Percentiles rank a stretch among this genome's conserved stretches.
Conservation (phyloP, 2,888 invertebrate species). For the Suillia variegata region DNA sequence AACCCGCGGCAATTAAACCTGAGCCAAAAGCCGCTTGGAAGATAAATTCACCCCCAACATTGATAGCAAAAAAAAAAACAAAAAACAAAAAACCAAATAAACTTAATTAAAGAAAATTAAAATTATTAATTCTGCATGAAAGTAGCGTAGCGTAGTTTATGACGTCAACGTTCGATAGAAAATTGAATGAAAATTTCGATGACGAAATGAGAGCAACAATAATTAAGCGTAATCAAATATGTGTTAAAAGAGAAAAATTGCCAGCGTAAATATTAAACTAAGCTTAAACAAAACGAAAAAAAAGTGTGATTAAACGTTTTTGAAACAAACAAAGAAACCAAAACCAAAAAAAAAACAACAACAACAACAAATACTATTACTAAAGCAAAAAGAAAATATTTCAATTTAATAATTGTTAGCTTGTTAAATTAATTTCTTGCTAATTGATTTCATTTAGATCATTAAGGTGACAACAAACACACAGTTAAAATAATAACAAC, state of each 20-base stretch:
- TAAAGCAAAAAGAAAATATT: neutral
- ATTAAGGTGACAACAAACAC: too few species aligned
- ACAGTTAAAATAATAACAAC: too few species aligned
- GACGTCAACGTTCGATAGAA: too few species aligned
- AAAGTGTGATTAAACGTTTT: neutral
- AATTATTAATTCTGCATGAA: constrained; percentile 29
- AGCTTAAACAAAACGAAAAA: constrained; percentile 7
- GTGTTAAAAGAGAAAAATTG: neutral
- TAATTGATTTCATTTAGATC: neutral
- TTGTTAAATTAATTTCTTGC: neutral
- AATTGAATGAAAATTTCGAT: too few species aligned
- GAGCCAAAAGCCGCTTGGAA: constrained; percentile 48
- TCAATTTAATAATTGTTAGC: neutral
- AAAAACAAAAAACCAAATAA: neutral
- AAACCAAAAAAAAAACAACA: too few species aligned
- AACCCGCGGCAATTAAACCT: constrained; percentile 66
- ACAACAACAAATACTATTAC: too few species aligned
- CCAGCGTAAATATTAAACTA: neutral
- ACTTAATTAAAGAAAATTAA: neutral
- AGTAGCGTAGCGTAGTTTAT: too few species aligned
- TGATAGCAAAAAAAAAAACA: too few species aligned
- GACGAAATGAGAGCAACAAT: neutral
- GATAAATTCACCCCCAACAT: too few species aligned
- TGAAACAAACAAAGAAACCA: too few species aligned
- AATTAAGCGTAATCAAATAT: neutral